Percentiles rank a stretch among this genome's conserved stretches.
These are phyloP conservation scores for Teleopsis dalmanni DNA, from an alignment of 1,140 invertebrate genomes.

Conservation along the genomic window DNA sequence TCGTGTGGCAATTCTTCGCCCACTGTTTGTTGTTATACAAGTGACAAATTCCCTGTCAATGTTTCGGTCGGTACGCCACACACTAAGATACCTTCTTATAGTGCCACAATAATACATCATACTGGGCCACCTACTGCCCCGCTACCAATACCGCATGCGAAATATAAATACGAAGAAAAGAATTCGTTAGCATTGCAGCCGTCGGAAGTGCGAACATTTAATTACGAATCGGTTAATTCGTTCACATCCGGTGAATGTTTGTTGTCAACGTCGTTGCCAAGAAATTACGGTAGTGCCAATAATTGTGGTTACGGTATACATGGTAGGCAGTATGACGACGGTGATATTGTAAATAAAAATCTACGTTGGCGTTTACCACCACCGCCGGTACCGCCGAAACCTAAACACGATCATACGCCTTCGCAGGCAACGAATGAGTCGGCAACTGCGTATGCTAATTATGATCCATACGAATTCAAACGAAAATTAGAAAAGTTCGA, in stretches of 20 bases:
- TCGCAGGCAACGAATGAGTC: too few species aligned
- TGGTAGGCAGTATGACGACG: neutral
- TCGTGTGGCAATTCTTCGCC: conserved; percentile 23
- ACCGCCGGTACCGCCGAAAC: conserved; percentile 24
- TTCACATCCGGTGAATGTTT: neutral
- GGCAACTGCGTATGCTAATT: too few species aligned
- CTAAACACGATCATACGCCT: conserved; percentile 17
- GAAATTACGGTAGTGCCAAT: conserved; percentile 10
- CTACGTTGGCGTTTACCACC: conserved; percentile 9
- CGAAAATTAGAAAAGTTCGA: conserved; percentile 7
- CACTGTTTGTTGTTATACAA: conserved; percentile 39
- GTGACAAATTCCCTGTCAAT: conserved; percentile 20
- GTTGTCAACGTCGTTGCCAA: conserved; percentile 10
- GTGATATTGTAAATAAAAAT: neutral
- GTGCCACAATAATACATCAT: too few species aligned
- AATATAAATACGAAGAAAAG: neutral
- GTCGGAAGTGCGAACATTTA: neutral
- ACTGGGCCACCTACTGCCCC: too few species aligned
- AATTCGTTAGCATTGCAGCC: neutral
- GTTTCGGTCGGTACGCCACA: too few species aligned
- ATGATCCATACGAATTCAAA: conserved; percentile 5
- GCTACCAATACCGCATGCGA: too few species aligned
- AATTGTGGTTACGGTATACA: neutral
- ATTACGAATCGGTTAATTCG: neutral
- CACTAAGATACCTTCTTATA: too few species aligned